These are phyloP conservation scores for Enteromius viviparus DNA, from an alignment of 2,797 vertebrate species.

Conservation along the genomic window DNA sequence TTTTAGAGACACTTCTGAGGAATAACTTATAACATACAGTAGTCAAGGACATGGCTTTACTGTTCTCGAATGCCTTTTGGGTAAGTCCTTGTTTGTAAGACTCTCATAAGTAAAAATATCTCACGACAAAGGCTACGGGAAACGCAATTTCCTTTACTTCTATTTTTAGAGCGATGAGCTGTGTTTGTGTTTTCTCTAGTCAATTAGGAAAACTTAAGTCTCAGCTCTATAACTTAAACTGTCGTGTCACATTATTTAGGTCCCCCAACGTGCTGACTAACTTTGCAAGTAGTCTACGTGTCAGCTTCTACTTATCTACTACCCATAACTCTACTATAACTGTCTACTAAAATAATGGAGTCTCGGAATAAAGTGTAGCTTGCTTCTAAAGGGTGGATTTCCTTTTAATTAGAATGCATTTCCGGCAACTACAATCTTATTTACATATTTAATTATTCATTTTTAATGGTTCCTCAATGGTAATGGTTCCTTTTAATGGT, in stretches of 20 bases:
- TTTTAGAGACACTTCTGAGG: background rate
- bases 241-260: background rate
- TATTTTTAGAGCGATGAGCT: background rate
- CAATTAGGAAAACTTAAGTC: background rate
- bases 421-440: background rate
- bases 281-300: background rate
- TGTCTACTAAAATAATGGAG: background rate
- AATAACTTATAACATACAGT: background rate
- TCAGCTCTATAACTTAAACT: background rate
- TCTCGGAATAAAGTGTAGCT: background rate
- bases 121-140: too few species aligned
- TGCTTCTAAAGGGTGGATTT: background rate
- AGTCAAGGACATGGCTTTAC: slow-evolving; percentile 39
- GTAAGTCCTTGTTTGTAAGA: slow-evolving; percentile 34
- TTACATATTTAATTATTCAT: too few species aligned
- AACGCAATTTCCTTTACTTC: background rate
- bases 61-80: slow-evolving; percentile 59
- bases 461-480: background rate
- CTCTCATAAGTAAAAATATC: too few species aligned
- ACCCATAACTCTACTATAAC: background rate
- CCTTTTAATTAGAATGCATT: background rate
- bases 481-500: too few species aligned
- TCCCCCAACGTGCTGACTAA: background rate
- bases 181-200: background rate
- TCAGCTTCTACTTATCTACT: background rate